These are phyloP conservation scores for Helarctos malayanus DNA, from an alignment of 2,797 vertebrate genomes.

Conservation along the genomic window DNA sequence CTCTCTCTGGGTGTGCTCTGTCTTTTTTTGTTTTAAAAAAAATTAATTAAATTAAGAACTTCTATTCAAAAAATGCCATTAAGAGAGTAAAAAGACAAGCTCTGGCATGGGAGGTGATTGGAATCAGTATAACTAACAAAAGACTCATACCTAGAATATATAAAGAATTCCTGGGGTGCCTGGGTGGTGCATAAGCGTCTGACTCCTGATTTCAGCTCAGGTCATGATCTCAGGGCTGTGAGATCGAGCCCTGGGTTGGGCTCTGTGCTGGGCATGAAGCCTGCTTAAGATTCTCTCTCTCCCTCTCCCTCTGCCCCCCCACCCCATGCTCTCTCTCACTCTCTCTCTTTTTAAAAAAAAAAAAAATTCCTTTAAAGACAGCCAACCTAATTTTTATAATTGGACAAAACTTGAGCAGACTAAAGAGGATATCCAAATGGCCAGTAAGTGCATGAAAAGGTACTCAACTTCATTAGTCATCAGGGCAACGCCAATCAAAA, in stretches of 20 bases:
- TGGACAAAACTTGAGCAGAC: neutral
- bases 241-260: too few species aligned
- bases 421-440: neutral
- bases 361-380: neutral
- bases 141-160: neutral
- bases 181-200: too few species aligned
- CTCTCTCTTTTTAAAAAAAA: too few species aligned
- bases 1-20: too few species aligned
- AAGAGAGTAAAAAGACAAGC: conserved; percentile 8
- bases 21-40: too few species aligned
- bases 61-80: conserved; percentile 11
- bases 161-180: neutral
- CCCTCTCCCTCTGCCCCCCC: too few species aligned
- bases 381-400: neutral
- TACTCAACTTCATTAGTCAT: neutral
- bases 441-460: neutral
- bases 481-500: conserved; percentile 2
- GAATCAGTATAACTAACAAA: neutral
- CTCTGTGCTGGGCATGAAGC: too few species aligned
- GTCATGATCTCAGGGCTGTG: too few species aligned
- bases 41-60: neutral
- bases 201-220: too few species aligned
- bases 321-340: too few species aligned
- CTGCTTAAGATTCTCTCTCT: too few species aligned
- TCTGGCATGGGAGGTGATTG: neutral